phyloP scores from a whole-genome alignment of 2,888 invertebrate genomes.

The Brachypalpus laphriformis region DNA sequence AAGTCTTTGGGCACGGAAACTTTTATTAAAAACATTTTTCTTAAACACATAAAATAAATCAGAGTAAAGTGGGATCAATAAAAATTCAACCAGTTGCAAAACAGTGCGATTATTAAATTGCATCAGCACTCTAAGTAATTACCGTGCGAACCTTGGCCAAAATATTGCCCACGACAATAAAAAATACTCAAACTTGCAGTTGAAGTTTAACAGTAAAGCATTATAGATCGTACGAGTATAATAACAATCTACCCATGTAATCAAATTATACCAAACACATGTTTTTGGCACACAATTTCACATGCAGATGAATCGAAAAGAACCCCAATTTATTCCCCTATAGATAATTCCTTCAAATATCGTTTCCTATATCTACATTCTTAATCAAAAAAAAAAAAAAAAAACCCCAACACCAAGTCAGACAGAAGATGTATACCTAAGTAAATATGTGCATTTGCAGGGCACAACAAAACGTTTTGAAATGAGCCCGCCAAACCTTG shows the following conservation, averaged over 20 bases:
- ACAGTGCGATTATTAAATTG: too few relatives aligned
- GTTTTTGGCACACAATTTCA: conserved; percentile 53
- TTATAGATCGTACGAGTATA: too few relatives aligned
- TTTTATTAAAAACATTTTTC: too few relatives aligned
- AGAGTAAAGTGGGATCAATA: too few relatives aligned
- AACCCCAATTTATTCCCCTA: conserved; percentile 14
- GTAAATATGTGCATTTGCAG: not conserved
- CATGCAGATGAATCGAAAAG: conserved; percentile 21
- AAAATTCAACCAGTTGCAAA: too few relatives aligned
- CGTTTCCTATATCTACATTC: not conserved
- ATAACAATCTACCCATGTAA: conserved; percentile 29
- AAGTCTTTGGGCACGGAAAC: too few relatives aligned
- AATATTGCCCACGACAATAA: too few relatives aligned
- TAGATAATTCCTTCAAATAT: not conserved
- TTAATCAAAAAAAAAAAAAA: not conserved
- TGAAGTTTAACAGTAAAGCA: not conserved
- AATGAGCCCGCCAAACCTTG: not conserved
- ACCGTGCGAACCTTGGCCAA: too few relatives aligned
- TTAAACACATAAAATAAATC: too few relatives aligned
- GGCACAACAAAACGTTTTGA: not conserved
- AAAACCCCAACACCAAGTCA: not conserved
- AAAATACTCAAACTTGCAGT: not conserved
- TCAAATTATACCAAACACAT: conserved; percentile 52
- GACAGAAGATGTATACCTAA: not conserved
- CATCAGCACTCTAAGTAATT: too few relatives aligned